Base-by-base conservation (phyloP, 2,113 vertebrate species). In the Tapirus terrestris region DNA sequence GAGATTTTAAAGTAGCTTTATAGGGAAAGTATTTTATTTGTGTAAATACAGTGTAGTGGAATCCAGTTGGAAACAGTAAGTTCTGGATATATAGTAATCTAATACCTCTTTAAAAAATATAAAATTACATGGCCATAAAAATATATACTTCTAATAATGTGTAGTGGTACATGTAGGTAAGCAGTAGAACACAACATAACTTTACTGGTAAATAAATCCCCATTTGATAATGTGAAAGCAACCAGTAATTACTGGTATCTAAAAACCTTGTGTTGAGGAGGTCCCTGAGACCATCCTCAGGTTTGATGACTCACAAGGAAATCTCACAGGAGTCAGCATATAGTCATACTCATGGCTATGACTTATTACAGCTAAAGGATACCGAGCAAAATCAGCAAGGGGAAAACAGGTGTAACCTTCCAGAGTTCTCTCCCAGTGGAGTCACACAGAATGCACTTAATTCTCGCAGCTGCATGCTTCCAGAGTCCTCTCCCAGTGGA, bases 241-340 rank as follows among this genome's bases (percentile, higher is more conserved):
- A 94, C 56, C 29, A 65, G 21, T 77, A 84, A 61, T 84, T 53
- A 85, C 1, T 68, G 39, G 8, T 89, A 51, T 61, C 45, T 63
- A 81, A 88, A 88, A 79, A 45, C n/a, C 70, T 53, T 67, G 20
- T 67, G 36, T 63, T 79, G 48, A 72, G 65, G 39, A 65, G 21
- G 36, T 89, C 21, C 85, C 43, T 56, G 63, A 61, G 53, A 73
- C n/a, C n/a, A 56, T 63, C 53, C 21, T 90, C n/a, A 56, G 85
- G 76, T 89, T 94, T 94, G 56, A 82, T 89, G 85, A 65, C 75
- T 89, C 58, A 65, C 45, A 56, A 53, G 77, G n/a, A 82, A 94
- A 23, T 89, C 58, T 82, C 43, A 94, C 7, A 89, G 76, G 56
- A 89, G 33, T 76, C 20, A 81, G 76, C 21, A 11, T 43, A 29